Evolutionary conservation across 2,113 vertebrate species (phyloP).

Genomic region (Mus spicilegus): DNA sequence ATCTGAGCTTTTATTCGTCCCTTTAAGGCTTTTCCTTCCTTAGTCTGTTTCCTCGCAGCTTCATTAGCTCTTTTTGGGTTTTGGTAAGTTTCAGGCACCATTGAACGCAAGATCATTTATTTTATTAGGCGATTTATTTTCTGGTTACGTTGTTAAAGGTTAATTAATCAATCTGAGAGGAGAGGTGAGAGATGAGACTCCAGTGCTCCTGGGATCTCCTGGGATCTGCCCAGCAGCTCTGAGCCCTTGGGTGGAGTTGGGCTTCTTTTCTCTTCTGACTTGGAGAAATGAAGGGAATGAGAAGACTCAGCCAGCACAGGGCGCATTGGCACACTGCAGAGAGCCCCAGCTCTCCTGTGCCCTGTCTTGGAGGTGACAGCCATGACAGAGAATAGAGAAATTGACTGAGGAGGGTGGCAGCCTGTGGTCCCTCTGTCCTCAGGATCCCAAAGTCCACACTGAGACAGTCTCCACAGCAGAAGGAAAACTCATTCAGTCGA

Average conservation of each 20-base stretch:
- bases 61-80: slow-evolving; percentile 83
- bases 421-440: fast-evolving
- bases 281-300: neutral
- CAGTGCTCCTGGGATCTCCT: neutral
- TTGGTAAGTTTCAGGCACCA: slow-evolving; percentile 79
- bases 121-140: slow-evolving; percentile 88
- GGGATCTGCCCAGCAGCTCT: neutral
- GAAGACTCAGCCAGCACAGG: neutral
- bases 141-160: slow-evolving; percentile 86
- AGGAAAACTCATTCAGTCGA: neutral
- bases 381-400: neutral
- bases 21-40: slow-evolving; percentile 82
- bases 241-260: neutral
- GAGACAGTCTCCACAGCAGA: neutral
- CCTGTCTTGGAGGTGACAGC: neutral
- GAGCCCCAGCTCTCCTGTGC: neutral
- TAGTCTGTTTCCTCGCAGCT: slow-evolving; percentile 79
- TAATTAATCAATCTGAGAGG: slow-evolving; percentile 86
- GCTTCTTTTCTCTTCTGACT: neutral
- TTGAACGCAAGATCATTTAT: slow-evolving; percentile 82
- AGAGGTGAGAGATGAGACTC: slow-evolving; percentile 64
- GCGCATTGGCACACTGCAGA: fast-evolving
- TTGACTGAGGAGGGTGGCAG: fast-evolving
- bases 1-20: slow-evolving; percentile 76
- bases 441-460: fast-evolving